Evolutionary conservation across 2,888 invertebrate species (phyloP).

Genomic region (Agonopterix arenella): DNA sequence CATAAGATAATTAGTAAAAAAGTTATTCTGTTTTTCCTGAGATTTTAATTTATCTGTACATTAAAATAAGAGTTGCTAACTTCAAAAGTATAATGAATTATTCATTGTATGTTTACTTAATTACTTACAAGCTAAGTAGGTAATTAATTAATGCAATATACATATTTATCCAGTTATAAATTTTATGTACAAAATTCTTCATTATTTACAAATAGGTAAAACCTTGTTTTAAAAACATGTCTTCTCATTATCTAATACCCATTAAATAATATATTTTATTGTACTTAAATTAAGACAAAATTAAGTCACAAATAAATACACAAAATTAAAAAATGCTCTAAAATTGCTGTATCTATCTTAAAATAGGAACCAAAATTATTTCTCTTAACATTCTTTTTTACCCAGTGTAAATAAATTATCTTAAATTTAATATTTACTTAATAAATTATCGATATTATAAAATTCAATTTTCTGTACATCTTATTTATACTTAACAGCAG

Average conservation of each 20-base stretch:
- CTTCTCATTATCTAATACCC: constrained; percentile 10
- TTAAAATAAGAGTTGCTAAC: not conserved
- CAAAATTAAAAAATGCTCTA: constrained; percentile 46
- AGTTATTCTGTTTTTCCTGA: not conserved
- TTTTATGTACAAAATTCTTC: constrained; percentile 27
- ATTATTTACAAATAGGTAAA: constrained; percentile 24
- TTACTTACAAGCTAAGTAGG: not conserved
- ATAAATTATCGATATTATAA: constrained; percentile 48
- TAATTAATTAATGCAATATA: not conserved
- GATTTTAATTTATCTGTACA: not conserved
- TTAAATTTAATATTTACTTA: constrained; percentile 30
- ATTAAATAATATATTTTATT: constrained; percentile 22
- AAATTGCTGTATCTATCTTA: constrained; percentile 55
- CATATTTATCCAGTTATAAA: constrained; percentile 9
- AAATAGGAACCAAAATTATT: constrained; percentile 72
- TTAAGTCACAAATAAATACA: constrained; percentile 49
- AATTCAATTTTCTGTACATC: constrained; percentile 59
- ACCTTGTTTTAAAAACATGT: constrained; percentile 15
- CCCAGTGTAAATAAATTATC: constrained; percentile 64
- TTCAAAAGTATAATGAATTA: constrained; percentile 11
- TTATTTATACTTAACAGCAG: constrained; percentile 37
- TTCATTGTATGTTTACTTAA: constrained; percentile 4
- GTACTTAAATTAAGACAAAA: constrained; percentile 25
- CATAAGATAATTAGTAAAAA: not conserved
- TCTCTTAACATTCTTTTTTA: constrained; percentile 29